Percentiles rank a stretch among this genome's conserved stretches.
Conservation (phyloP, 2,888 invertebrate genomes). For the Drosophila putrida region DNA sequence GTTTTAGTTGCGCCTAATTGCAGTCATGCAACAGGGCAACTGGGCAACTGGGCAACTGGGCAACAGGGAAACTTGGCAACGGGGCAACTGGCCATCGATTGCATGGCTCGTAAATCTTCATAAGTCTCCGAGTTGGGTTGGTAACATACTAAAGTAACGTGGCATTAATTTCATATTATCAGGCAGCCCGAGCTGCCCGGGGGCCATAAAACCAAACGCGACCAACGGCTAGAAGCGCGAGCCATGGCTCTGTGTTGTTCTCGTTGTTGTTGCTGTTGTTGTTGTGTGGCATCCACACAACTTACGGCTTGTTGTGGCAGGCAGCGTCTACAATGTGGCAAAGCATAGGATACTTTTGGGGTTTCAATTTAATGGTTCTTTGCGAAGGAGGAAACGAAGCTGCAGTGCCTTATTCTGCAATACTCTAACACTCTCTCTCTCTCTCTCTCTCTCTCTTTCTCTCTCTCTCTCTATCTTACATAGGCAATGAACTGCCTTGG, state of each 20-base stretch:
- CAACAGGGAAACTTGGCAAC: slow-evolving; percentile 38
- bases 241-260: background rate
- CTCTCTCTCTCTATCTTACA: background rate
- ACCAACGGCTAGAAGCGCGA: slow-evolving; percentile 19
- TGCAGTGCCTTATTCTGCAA: slow-evolving; percentile 22
- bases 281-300: slow-evolving; percentile 6
- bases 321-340: slow-evolving; percentile 32
- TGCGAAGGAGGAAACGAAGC: slow-evolving; percentile 35
- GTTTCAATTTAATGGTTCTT: slow-evolving; percentile 65
- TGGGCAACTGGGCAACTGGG: too few species aligned
- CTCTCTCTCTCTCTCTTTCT: too few species aligned
- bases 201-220: slow-evolving; percentile 66
- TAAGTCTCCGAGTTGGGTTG: slow-evolving; percentile 36
- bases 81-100: slow-evolving; percentile 62
- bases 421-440: background rate
- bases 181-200: slow-evolving; percentile 42
- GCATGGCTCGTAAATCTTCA: slow-evolving; percentile 74
- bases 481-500: slow-evolving; percentile 40
- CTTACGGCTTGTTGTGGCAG: slow-evolving; percentile 50
- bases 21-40: slow-evolving; percentile 60
- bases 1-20: slow-evolving; percentile 61
- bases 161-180: slow-evolving; percentile 80
- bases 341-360: slow-evolving; percentile 63
- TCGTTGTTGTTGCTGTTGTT: background rate
- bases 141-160: slow-evolving; percentile 35